These are phyloP conservation scores for Protosalanx chinensis DNA, from an alignment of 2,797 vertebrate genomes.

Conservation along the genomic window DNA sequence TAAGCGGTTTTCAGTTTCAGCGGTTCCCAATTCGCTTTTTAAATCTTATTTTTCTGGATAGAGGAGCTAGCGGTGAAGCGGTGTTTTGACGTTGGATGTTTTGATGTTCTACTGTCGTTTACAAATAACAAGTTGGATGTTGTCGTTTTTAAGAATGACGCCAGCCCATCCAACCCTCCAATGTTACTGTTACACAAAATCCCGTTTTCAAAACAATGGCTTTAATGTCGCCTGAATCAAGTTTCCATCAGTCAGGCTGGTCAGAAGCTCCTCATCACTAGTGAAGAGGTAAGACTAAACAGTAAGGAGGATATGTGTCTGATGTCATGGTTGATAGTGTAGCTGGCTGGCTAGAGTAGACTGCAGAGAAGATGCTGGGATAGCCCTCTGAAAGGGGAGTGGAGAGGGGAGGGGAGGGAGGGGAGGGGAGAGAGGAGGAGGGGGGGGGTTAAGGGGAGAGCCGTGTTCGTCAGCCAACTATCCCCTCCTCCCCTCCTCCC, in stretches of 20 bases:
- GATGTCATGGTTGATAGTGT: conserved; percentile 42
- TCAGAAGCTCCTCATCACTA: no score
- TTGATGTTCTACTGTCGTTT: neutral
- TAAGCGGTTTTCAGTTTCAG: neutral
- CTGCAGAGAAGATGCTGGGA: conserved; percentile 65
- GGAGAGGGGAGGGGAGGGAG: conserved; percentile 4
- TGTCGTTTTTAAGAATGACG: neutral
- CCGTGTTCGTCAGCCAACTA: conserved; percentile 12
- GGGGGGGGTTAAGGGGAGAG: neutral
- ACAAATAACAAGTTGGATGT: conserved; percentile 1
- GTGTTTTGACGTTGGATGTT: no score
- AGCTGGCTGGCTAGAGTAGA: conserved; percentile 42
- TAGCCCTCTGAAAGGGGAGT: conserved; percentile 45
- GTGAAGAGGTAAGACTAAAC: no score
- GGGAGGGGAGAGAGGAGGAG: conserved; percentile 16
- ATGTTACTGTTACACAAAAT: no score
- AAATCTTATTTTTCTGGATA: neutral
- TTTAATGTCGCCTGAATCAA: no score
- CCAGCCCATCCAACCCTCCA: no score
- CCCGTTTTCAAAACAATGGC: neutral
- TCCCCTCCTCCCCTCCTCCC: neutral
- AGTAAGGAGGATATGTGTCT: conserved; percentile 12
- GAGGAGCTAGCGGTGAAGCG: neutral
- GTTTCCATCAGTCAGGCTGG: no score
- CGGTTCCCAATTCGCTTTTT: neutral